Evolutionary conservation across 2,888 invertebrate genomes (phyloP), one percentile per base, ranked within the genome.

Genomic region (Cephus pygmeus): DNA sequence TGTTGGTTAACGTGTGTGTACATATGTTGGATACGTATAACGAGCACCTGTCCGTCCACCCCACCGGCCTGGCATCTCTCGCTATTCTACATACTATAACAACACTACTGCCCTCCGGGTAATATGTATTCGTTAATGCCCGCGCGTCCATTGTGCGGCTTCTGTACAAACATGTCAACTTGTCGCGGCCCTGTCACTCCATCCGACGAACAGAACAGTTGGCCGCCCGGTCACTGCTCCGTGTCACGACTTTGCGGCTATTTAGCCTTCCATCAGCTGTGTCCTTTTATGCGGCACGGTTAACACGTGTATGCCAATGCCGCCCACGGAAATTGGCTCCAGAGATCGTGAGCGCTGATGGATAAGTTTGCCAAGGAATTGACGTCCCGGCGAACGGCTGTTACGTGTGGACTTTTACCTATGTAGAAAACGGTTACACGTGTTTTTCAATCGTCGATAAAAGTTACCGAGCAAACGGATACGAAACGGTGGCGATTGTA

Each of bases 131-230:
- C 84, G 87, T 88, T 86, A 88, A 88, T 88, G 86, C 83, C 80
- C 81, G 81, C 81, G 83, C 83, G 85, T 84, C 83, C 86, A 87
- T 87, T 88, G 86, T 85, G 86, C 83, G 86, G 88, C 85, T 86
- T 88, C 86, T 86, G 85, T 87, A 86, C 88, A 88, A 89, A 89
- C 89, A 88, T 87, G 88, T 89, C 89, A 89, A 87, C 86, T 88
- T 89, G 89, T 89, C 89, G 88, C 84, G 83, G 34, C 81, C 83
- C 84, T 84, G 88, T 86, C 88, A 88, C 84, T 88, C 86, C 83
- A 81, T 84, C 82, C 81, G 82, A 77, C 83, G 83, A 82, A 83
- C 84, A 83, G 83, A 81, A 80, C 81, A 77, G 79, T 40, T 71
- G 36, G 76, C 81, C 74, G 84, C 79, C 80, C 81, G 85, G 85